Conservation (phyloP, 30 jellyfish, hydroid and myxozoan genomes). For the Aurelia coerulea region DNA sequence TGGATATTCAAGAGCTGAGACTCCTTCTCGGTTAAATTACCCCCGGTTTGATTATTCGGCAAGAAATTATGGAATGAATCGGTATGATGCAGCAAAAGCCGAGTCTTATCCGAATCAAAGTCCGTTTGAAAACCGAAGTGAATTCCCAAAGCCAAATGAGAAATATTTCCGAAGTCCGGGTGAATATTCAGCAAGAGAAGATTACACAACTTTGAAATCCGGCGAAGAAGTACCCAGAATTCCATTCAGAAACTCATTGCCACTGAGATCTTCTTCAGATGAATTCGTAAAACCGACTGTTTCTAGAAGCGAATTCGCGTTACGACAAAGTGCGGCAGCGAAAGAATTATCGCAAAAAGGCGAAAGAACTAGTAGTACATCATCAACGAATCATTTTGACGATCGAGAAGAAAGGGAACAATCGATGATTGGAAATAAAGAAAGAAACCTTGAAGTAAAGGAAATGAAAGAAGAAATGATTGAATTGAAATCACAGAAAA, state of each 20-base stretch:
- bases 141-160: conserved; percentile 48
- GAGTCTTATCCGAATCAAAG: conserved; percentile 43
- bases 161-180: conserved; percentile 53
- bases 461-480: conserved; percentile 40
- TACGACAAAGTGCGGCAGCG: conserved; percentile 39
- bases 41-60: conserved; percentile 67
- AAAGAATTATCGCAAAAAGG: conserved; percentile 24
- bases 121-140: conserved; percentile 47
- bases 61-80: conserved; percentile 37
- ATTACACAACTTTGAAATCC: conserved; percentile 19
- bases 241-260: conserved; percentile 12
- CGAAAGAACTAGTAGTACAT: conserved; percentile 43
- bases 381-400: conserved; percentile 1
- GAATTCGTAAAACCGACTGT: conserved; percentile 65
- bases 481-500: conserved; percentile 36
- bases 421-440: conserved; percentile 5
- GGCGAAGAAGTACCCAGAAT: conserved; percentile 49
- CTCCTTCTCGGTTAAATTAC: conserved; percentile 55
- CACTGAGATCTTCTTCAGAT: conserved; percentile 55
- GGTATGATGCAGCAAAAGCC: conserved; percentile 43
- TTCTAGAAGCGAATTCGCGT: conserved; percentile 54
- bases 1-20: conserved; percentile 58
- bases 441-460: background rate
- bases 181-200: conserved; percentile 54
- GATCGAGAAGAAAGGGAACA: background rate